phyloP scores from a whole-genome alignment of 2,113 vertebrate species.

The Microcebus tavaratra region DNA sequence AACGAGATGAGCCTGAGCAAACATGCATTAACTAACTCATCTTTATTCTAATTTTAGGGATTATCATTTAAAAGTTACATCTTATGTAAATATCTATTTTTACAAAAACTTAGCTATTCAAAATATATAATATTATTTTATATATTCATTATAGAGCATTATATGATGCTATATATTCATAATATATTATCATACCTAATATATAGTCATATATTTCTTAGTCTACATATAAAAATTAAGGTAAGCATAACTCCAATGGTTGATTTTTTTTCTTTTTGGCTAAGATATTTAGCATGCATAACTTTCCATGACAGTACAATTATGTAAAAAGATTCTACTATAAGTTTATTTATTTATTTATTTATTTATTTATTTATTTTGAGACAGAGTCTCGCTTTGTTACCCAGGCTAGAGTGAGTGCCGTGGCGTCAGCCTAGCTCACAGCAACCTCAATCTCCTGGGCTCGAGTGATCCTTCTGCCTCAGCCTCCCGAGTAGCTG shows the following conservation, averaged over 20 bases:
- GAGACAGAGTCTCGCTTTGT: too few species aligned
- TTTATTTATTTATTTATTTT: too few species aligned
- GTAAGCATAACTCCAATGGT: neutral
- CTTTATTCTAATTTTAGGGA: slow-evolving; percentile 7
- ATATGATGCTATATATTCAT: neutral
- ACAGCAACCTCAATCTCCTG: too few species aligned
- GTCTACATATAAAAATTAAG: slow-evolving; percentile 25
- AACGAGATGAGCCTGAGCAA: too few species aligned
- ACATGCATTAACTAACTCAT: neutral
- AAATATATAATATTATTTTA: neutral
- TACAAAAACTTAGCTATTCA: neutral
- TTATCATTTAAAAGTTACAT: slow-evolving; percentile 23
- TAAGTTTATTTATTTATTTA: neutral
- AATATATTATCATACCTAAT: neutral
- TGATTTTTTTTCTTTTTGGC: neutral
- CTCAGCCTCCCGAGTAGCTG: too few species aligned
- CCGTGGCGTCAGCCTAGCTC: too few species aligned
- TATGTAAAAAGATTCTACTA: neutral
- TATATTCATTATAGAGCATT: neutral
- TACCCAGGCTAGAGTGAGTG: too few species aligned
- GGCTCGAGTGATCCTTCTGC: too few species aligned
- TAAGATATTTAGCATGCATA: neutral
- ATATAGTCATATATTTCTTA: neutral
- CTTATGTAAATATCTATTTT: neutral
- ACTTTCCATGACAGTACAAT: neutral